Base-by-base conservation (phyloP, 2,113 vertebrate genomes). In the Myocastor coypus region DNA sequence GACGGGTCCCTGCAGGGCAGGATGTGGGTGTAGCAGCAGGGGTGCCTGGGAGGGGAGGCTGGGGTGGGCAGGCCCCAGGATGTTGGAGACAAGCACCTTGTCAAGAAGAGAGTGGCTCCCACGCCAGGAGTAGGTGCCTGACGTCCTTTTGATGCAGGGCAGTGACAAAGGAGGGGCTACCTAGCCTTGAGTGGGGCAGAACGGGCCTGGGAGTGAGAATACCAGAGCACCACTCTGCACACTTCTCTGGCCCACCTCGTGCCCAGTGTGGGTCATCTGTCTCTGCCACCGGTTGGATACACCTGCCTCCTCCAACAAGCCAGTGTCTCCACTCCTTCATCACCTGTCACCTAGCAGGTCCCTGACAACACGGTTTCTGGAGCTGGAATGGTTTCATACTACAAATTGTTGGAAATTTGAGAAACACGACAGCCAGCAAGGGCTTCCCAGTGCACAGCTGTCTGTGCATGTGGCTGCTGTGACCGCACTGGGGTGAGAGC, bases 41-140 rank as follows among this genome's bases (percentile, higher is more conserved):
- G 55, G 11, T 32, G 7, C 50, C 22, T 34, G 6, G 9, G 37
- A 34, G 77, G 34, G 69, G 52, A 92, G 50, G 83, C 52, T 19
- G 37, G 82, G 63, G 61, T 24, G 59, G 37, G 83, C 5, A 61
- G 57, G 63, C 16, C 17, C 46, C 10, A 63, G 66, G 55, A 4
- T 59, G 20, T 52, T 37, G 52, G 42, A 75, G 57, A 86, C 14
- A 24, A 69, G 57, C 66, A 32, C 16, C 30, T 73, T 59, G 55
- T 13, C 7, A 1, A 40, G 30, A 77, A 84, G 28, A 32, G 0
- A 0, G 24, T 2, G 26, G 19, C 34, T 9, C 22, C 61, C 20
- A 7, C 0, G 0, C n/a, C 17, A 5, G 14, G 68, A 78, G 61
- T 34, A 78, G 52, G 52, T 50, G 73, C 63, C 59, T 73, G 19